Percentiles rank a stretch among this genome's conserved stretches.
phyloP scores from a whole-genome alignment of 2,797 vertebrate genomes.

The Trichosurus vulpecula region DNA sequence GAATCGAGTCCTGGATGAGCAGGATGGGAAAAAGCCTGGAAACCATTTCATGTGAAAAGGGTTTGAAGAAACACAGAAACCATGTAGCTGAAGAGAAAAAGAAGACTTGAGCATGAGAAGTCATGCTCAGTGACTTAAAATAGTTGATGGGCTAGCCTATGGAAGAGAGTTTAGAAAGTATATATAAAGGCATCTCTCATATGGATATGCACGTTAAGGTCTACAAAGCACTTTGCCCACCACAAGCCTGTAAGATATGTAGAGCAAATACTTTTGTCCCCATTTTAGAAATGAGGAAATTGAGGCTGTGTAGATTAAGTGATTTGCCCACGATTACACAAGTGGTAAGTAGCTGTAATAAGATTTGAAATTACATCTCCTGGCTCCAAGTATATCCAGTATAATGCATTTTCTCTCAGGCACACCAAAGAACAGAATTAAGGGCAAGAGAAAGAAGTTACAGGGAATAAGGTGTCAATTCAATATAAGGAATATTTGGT shows the following conservation, averaged over 20 bases:
- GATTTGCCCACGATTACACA: not conserved
- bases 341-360: not conserved
- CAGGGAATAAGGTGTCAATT: not conserved
- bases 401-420: not conserved
- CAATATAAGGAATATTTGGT: slow-evolving; percentile 21
- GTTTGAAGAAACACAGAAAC: not conserved
- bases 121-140: slow-evolving; percentile 17
- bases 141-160: not conserved
- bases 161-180: not conserved
- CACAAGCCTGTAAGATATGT: not conserved
- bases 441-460: slow-evolving; percentile 1
- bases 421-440: slow-evolving; percentile 5
- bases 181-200: not conserved
- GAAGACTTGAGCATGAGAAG: not conserved
- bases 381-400: not conserved
- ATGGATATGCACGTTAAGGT: not conserved
- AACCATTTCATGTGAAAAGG: not conserved
- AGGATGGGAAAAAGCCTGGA: not conserved
- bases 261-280: not conserved
- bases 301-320: not conserved
- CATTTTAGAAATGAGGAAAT: not conserved
- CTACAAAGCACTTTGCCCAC: not conserved
- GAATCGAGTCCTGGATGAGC: not conserved
- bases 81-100: slow-evolving; percentile 18
- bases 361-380: not conserved